Base-by-base conservation (phyloP, 2,888 invertebrate species). In the Galerucella nymphaeae region DNA sequence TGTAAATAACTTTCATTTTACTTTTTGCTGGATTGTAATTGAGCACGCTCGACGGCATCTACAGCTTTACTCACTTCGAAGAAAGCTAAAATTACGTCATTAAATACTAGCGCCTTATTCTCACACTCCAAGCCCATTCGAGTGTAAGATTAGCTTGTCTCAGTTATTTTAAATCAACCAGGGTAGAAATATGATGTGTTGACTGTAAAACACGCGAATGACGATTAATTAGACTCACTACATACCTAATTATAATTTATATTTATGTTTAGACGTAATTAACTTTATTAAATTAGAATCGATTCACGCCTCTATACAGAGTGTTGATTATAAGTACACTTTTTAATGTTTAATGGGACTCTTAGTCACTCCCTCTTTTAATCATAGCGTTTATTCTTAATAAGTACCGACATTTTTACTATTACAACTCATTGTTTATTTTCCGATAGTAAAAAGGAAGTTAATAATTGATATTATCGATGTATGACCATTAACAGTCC, bases 111-210 rank as follows among this genome's bases (percentile, higher is more conserved):
- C 5, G 64, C 42, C 70, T 53, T 63, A 14, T 23, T 20, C 45
- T 11, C 53, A 11, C 13, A 57, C 18, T 8, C 30, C 30, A 59
- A 14, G 66, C 16, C 61, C 70, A 73, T 57, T 73, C 70, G 42
- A 67, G 53, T 67, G 73, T 64, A 64, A 67, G 63, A 73, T 70
- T 61, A 67, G 70, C 67, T n/a, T 71, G 73, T 71, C 73, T 53
- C 61, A n/a, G 38, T 20, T 53, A 53, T 55, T 64, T 71, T 59
- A 61, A 70, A 70, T 64, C 63, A 71, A 48, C 67, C 67, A 30
- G 70, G 70, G 73, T 70, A 73, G 66, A 70, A 70, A 70, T 67
- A 70, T 73, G 73, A 73, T 66, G 64, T 70, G 70, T 67, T 71
- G 70, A 70, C 61, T 66, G 41, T 53, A 42, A 59, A 58, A 71